Base-by-base conservation (phyloP, 2,113 vertebrate genomes). In the Lipophrys pholis region DNA sequence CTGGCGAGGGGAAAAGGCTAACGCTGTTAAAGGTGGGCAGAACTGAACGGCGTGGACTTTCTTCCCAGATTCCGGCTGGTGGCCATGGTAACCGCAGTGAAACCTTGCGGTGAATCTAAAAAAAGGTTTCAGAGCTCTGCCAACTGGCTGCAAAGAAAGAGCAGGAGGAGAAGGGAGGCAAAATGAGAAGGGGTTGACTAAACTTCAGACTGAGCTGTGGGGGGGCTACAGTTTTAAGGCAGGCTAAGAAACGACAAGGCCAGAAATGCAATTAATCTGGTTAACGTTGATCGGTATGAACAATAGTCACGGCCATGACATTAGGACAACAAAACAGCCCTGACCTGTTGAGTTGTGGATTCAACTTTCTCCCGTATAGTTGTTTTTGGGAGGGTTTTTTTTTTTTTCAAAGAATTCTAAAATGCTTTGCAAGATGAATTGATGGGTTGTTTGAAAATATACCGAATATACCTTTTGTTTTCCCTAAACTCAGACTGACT, bases 11-110 rank as follows among this genome's bases (percentile, higher is more conserved):
- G 49, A 73, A 73, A 30, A 62, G 30, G 39, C 46, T 36, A 41
- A 51, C 14, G 17, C n/a, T 71, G 39, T n/a, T 62, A 39, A 43
- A 71, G 43, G 48, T 64, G 42, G 57, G 48, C 12, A 67, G 38
- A 56, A 54, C 9, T 66, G 9, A 59, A 39, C n/a, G 45, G 50
- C 40, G 41, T 38, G 15, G 46, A 66, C 59, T 55, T 58, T 73
- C 50, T 59, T 70, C 38, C 64, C 66, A 14, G 68, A 78, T 60
- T 80, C 42, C 50, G 21, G 21, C 56, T 59, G 41, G 84, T 83
- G 77, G 49, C 73, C 84, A 86, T 83, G 80, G 80, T 55, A 86
- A 86, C 84, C 30, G 67, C 7, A 59, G 48, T 67, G 17, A 52
- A 72, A 56, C 51, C 15, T 11, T 2, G 48, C 9, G 2, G 45